These are phyloP conservation scores for Forbesichthys agassizii DNA, from an alignment of 2,113 vertebrate genomes.

Conservation along the genomic window DNA sequence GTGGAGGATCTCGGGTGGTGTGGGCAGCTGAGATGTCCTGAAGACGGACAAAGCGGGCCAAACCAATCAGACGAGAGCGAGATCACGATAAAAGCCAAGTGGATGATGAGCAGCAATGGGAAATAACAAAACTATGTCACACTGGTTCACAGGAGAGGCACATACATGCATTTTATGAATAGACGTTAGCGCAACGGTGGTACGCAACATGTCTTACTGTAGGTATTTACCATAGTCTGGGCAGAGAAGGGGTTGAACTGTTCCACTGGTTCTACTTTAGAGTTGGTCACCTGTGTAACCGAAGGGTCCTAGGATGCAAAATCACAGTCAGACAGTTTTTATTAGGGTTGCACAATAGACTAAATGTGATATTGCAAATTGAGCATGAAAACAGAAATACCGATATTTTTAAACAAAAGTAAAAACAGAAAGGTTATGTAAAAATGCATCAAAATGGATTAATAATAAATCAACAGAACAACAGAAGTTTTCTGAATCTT, in stretches of 20 bases:
- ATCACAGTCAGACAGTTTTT: not conserved
- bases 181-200: not conserved
- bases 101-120: not conserved
- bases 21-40: slow-evolving; percentile 75
- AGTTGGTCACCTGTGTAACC: slow-evolving; percentile 85
- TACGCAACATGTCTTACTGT: slow-evolving; percentile 70
- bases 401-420: too few relatives aligned
- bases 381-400: too few relatives aligned
- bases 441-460: too few relatives aligned
- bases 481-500: too few relatives aligned
- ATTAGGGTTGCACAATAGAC: too few relatives aligned
- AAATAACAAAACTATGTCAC: not conserved
- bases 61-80: not conserved
- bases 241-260: slow-evolving; percentile 89
- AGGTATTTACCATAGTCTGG: slow-evolving; percentile 33
- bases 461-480: too few relatives aligned
- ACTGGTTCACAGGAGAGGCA: not conserved
- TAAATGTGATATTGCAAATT: too few relatives aligned
- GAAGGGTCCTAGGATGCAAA: slow-evolving; percentile 85
- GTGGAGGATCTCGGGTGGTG: slow-evolving; percentile 75
- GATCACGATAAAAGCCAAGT: not conserved
- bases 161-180: not conserved
- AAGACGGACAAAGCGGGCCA: not conserved
- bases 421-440: too few relatives aligned
- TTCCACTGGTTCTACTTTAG: slow-evolving; percentile 76